Percentiles rank a stretch among this genome's conserved stretches.
Evolutionary conservation across 2,888 invertebrate genomes (phyloP).

Genomic region (Sphinx pinastri): DNA sequence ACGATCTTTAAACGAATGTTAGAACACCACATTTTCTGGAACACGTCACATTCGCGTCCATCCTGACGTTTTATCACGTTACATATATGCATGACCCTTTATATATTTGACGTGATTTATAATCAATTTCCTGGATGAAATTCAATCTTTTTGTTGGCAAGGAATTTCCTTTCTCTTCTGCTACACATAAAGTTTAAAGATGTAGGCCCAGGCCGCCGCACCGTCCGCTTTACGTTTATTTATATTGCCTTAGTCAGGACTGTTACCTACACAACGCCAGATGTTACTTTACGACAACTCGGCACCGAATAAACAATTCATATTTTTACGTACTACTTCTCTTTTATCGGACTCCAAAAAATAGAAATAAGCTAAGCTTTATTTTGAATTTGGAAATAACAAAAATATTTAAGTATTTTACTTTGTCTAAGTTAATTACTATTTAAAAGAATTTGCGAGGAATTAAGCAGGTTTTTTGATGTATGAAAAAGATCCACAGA

Average conservation of each 20-base stretch:
- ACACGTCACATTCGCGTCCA: no score
- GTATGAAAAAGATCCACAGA: background rate
- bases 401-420: no score
- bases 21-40: no score
- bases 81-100: no score
- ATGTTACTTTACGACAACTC: conserved; percentile 79
- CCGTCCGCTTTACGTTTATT: conserved; percentile 74
- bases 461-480: no score
- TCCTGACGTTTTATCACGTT: no score
- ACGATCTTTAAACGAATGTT: no score
- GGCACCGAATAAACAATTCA: conserved; percentile 68
- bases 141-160: conserved; percentile 5
- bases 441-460: no score
- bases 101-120: background rate
- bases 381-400: no score
- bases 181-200: conserved; percentile 34
- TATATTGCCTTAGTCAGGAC: conserved; percentile 79
- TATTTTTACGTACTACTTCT: conserved; percentile 53
- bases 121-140: background rate
- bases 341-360: conserved; percentile 17
- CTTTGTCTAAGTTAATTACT: no score
- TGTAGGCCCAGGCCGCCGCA: conserved; percentile 56
- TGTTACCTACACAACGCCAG: conserved; percentile 78
- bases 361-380: background rate
- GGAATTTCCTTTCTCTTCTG: conserved; percentile 32